Conservation (phyloP, 2,113 vertebrate species). For the Sebastes schlegelii region DNA sequence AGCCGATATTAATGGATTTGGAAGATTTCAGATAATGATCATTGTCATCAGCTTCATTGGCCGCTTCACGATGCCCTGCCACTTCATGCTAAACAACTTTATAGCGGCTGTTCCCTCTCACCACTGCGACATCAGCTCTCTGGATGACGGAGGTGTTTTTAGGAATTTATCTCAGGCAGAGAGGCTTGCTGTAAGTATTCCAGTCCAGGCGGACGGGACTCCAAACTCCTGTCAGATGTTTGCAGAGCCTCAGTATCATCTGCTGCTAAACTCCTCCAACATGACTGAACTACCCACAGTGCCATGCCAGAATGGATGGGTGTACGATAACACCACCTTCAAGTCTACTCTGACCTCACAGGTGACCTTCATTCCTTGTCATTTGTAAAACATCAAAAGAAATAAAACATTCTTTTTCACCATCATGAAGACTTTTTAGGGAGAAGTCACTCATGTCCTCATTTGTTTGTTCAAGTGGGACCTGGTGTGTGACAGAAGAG, state of each 20-base stretch:
- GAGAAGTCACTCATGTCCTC: not conserved
- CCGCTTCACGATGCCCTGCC: constrained; percentile 86
- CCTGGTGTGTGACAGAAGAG: constrained; percentile 86
- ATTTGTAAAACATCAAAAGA: not conserved
- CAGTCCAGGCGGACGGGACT: constrained; percentile 79
- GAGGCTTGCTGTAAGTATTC: constrained; percentile 81
- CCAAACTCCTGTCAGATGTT: constrained; percentile 88
- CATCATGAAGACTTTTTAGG: not conserved
- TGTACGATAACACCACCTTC: constrained; percentile 87
- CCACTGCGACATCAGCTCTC: constrained; percentile 82
- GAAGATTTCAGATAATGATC: constrained; percentile 86
- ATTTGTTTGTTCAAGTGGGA: constrained; percentile 84
- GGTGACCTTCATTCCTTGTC: constrained; percentile 74
- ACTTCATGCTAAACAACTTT: constrained; percentile 89
- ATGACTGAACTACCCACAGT: constrained; percentile 53
- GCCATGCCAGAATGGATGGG: constrained; percentile 88
- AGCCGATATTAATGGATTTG: constrained; percentile 86
- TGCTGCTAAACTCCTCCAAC: constrained; percentile 82
- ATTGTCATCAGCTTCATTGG: constrained; percentile 77
- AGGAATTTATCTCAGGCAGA: constrained; percentile 83
- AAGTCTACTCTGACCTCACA: constrained; percentile 88
- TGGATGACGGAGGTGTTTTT: constrained; percentile 74
- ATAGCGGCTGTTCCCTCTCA: constrained; percentile 86
- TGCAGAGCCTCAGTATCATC: constrained; percentile 82
- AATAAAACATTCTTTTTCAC: not conserved